These are phyloP conservation scores for Ciconia boyciana DNA, from an alignment of 2,113 vertebrate species.

Conservation along the genomic window DNA sequence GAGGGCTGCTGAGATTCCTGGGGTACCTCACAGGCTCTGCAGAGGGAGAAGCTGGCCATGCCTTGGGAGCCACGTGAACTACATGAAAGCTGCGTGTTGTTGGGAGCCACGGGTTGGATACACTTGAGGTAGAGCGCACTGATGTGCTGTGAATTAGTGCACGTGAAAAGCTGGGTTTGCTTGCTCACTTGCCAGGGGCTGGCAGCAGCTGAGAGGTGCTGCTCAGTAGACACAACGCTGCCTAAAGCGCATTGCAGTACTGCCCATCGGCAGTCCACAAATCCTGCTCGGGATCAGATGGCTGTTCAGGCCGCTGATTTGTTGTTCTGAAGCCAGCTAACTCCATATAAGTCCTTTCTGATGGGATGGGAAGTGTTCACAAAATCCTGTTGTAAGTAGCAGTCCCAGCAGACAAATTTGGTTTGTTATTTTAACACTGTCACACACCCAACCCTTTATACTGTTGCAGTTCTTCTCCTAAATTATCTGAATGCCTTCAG, in stretches of 20 bases:
- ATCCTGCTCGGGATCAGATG: neutral
- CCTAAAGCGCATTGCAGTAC: neutral
- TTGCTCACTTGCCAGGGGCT: neutral
- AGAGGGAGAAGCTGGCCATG: neutral
- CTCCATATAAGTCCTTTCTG: neutral
- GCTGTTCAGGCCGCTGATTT: neutral
- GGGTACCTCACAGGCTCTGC: neutral
- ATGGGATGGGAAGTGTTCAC: neutral
- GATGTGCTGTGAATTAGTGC: too few species aligned
- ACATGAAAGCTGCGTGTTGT: fast-evolving
- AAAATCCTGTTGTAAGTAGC: neutral
- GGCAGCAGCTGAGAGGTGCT: neutral
- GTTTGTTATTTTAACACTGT: neutral
- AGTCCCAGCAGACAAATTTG: neutral
- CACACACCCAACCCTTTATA: neutral
- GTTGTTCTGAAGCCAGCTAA: neutral
- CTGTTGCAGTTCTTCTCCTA: constrained; percentile 89
- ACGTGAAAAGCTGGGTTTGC: neutral
- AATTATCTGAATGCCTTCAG: constrained; percentile 96
- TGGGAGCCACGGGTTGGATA: neutral
- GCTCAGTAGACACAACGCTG: neutral
- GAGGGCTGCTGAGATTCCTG: neutral
- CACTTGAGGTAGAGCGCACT: neutral
- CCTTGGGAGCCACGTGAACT: neutral
- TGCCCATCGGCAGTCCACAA: neutral